Conservation (phyloP, 2,888 invertebrate genomes). For the Orthosia incerta region DNA sequence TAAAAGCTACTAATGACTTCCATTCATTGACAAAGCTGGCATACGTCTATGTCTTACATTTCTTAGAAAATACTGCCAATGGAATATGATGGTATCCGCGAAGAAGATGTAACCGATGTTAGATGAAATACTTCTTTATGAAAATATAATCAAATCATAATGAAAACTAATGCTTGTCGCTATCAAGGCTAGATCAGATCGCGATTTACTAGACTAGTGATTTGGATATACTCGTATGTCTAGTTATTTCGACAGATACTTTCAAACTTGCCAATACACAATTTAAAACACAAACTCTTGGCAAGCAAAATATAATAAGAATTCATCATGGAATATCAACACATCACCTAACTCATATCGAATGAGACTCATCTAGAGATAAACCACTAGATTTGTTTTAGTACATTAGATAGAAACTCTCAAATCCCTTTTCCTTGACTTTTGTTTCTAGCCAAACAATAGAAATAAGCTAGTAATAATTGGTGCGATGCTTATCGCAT, state of each 20-base stretch:
- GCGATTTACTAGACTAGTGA: background rate
- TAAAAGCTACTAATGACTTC: background rate
- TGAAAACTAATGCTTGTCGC: background rate
- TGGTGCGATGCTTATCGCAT: conserved; percentile 28
- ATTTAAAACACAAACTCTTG: background rate
- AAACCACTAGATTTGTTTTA: background rate
- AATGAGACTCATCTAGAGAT: background rate
- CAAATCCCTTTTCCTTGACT: background rate
- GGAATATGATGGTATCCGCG: conserved; percentile 2
- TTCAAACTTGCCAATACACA: background rate
- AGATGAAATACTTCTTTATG: background rate
- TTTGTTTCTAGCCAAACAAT: conserved; percentile 1
- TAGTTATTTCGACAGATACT: background rate
- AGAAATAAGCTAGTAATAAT: conserved; percentile 16
- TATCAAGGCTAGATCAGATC: background rate
- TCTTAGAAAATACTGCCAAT: background rate
- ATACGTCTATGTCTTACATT: background rate
- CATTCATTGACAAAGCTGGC: background rate
- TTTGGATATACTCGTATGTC: background rate
- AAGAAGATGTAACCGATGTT: background rate
- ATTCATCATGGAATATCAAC: background rate
- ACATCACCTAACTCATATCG: background rate
- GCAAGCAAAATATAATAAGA: background rate
- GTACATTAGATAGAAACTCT: background rate
- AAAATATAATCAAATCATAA: background rate